A percentile compares a stretch with the other conserved stretches of the same genome.
phyloP scores from a whole-genome alignment of 2,113 vertebrate species.

The Octodon degus region DNA sequence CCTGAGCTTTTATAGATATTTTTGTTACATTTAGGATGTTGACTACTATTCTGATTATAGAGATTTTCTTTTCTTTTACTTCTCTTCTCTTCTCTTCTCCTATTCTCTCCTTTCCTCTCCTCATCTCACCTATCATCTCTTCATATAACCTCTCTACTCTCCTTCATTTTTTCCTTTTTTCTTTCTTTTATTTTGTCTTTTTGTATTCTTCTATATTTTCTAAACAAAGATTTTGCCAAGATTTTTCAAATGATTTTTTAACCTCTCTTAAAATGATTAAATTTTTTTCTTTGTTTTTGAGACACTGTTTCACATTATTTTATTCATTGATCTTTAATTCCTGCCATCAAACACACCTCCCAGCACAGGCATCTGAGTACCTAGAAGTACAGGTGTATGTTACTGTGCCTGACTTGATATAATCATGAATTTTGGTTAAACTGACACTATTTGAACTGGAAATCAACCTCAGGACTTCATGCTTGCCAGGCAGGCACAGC shows the following conservation, averaged over 20 bases:
- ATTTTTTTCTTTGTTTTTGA: neutral
- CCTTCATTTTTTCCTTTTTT: neutral
- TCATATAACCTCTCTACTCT: neutral
- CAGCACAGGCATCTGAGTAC: neutral
- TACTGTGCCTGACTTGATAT: neutral
- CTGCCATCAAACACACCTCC: neutral
- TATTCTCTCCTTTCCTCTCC: neutral
- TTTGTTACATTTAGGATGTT: neutral
- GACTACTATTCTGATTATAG: neutral
- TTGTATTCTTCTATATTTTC: neutral
- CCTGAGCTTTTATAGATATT: neutral
- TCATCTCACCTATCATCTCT: neutral
- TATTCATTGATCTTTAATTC: neutral
- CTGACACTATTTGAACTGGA: neutral
- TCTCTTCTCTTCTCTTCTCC: no score
- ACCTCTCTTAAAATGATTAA: neutral
- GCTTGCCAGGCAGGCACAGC: no score
- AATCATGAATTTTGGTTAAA: neutral
- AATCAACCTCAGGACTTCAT: no score
- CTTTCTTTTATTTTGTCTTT: neutral
- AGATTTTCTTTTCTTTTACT: neutral
- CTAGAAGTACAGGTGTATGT: neutral
- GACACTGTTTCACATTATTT: neutral
- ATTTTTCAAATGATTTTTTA: neutral
- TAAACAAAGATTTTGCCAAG: neutral